These are phyloP conservation scores for Heliconius aoede DNA, from an alignment of 2,888 invertebrate genomes.

Conservation along the genomic window DNA sequence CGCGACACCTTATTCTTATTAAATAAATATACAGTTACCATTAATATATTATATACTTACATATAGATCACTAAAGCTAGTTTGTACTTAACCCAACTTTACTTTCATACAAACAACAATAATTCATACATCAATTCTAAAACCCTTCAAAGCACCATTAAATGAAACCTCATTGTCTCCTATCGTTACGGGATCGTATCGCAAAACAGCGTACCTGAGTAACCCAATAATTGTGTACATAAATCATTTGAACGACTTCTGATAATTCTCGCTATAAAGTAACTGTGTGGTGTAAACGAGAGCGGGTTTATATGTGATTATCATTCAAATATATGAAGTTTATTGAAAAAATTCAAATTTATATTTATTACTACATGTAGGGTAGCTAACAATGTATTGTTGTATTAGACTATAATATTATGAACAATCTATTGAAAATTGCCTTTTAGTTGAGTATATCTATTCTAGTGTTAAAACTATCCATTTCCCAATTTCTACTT, in stretches of 20 bases:
- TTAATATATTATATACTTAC: too few species aligned
- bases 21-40: neutral
- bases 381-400: neutral
- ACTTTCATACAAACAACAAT: neutral
- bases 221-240: slow-evolving; percentile 84
- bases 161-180: slow-evolving; percentile 79
- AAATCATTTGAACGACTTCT: slow-evolving; percentile 83
- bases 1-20: neutral
- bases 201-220: slow-evolving; percentile 81
- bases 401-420: too few species aligned
- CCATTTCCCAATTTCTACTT: too few species aligned
- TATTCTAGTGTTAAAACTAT: too few species aligned
- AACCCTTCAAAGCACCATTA: slow-evolving; percentile 55
- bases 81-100: neutral
- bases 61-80: too few species aligned
- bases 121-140: slow-evolving; percentile 22
- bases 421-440: too few species aligned
- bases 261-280: slow-evolving; percentile 80
- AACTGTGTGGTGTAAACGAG: slow-evolving; percentile 56
- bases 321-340: too few species aligned
- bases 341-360: too few species aligned
- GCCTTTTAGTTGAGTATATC: too few species aligned
- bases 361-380: neutral
- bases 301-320: slow-evolving; percentile 31
- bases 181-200: slow-evolving; percentile 75